Evolutionary conservation across 2,888 invertebrate genomes (phyloP).

Genomic region (Acanthoscelides obtectus): DNA sequence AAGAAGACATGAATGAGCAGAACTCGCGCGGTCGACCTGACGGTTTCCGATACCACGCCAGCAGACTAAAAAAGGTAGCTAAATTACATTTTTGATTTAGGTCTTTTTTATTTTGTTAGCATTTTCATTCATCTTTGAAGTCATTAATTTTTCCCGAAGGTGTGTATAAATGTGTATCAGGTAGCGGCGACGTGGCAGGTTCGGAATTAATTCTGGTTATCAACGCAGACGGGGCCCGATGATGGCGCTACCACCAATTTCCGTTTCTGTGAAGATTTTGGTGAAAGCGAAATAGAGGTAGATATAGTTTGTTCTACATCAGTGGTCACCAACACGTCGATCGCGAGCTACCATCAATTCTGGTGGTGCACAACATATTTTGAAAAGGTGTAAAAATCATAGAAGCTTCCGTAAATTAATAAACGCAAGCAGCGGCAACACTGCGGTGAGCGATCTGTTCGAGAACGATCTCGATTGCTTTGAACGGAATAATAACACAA

Average conservation of each 20-base stretch:
- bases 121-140: slow-evolving; percentile 37
- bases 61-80: slow-evolving; percentile 26
- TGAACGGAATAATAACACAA: too few relatives aligned
- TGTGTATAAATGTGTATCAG: slow-evolving; percentile 23
- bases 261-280: neutral
- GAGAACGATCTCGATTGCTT: too few relatives aligned
- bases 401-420: too few relatives aligned
- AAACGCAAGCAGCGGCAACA: too few relatives aligned
- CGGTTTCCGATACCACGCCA: slow-evolving; percentile 9
- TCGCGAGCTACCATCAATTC: too few relatives aligned
- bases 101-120: slow-evolving; percentile 32
- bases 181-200: slow-evolving; percentile 26
- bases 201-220: slow-evolving; percentile 21
- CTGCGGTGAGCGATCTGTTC: too few relatives aligned
- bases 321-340: too few relatives aligned
- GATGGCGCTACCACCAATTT: neutral
- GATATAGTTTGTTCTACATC: too few relatives aligned
- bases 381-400: too few relatives aligned
- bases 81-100: slow-evolving; percentile 39
- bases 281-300: neutral
- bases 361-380: too few relatives aligned
- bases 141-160: slow-evolving; percentile 34
- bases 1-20: neutral
- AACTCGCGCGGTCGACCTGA: slow-evolving; percentile 11
- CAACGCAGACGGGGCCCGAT: neutral